phyloP scores from a whole-genome alignment of 2,888 invertebrate species.

The Synanthedon andrenaeformis region DNA sequence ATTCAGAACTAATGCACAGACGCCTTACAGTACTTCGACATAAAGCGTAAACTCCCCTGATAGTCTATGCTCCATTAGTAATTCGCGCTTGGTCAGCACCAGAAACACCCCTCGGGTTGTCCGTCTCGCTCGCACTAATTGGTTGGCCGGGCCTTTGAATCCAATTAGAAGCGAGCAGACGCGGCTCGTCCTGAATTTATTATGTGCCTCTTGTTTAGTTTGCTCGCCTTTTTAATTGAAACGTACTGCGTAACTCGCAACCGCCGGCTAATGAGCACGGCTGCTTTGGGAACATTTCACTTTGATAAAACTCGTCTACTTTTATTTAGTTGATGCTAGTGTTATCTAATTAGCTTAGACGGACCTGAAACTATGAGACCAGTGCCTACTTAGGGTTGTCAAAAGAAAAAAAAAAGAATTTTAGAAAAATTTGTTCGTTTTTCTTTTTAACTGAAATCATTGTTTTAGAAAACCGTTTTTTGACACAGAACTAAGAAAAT shows the following conservation, averaged over 20 bases:
- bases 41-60: background rate
- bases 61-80: background rate
- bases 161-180: slow-evolving; percentile 50
- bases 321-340: background rate
- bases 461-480: too few relatives aligned
- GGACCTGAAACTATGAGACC: background rate
- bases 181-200: slow-evolving; percentile 50
- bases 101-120: background rate
- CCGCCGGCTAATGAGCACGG: slow-evolving; percentile 28
- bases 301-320: slow-evolving; percentile 5
- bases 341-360: background rate
- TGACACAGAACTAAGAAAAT: too few relatives aligned
- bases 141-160: slow-evolving; percentile 47
- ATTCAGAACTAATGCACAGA: background rate
- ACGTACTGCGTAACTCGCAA: slow-evolving; percentile 44
- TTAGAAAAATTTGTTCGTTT: too few relatives aligned
- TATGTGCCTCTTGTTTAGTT: slow-evolving; percentile 52
- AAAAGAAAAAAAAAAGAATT: too few relatives aligned
- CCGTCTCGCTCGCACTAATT: slow-evolving; percentile 49
- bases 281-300: slow-evolving; percentile 21
- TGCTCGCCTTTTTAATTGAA: slow-evolving; percentile 55
- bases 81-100: background rate
- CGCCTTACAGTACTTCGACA: background rate
- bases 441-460: too few relatives aligned
- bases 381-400: background rate